phyloP scores from a whole-genome alignment of 2,113 vertebrate species.

The Junco hyemalis region DNA sequence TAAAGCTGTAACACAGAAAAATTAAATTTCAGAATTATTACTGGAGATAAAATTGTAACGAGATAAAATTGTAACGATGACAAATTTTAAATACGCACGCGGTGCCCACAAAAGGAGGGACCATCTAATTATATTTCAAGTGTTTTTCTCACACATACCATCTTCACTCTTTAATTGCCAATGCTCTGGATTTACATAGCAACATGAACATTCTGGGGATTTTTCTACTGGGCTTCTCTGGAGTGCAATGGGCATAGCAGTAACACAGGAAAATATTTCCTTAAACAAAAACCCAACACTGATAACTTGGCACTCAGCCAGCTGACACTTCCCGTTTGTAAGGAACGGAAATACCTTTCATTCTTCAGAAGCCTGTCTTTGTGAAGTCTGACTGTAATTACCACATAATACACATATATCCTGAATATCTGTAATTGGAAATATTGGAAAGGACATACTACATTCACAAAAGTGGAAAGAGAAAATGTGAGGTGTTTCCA shows the following conservation, averaged over 20 bases:
- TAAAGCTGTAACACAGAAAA: background rate
- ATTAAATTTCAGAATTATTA: background rate
- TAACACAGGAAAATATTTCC: background rate
- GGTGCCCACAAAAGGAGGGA: background rate
- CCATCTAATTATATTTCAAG: background rate
- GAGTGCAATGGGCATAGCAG: background rate
- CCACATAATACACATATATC: background rate
- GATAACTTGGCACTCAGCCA: background rate
- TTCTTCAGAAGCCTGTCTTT: background rate
- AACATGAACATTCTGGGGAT: background rate
- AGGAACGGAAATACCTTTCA: background rate
- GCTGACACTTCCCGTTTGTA: background rate
- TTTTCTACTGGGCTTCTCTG: background rate
- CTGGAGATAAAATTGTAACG: background rate
- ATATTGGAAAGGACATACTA: background rate
- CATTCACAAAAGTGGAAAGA: background rate
- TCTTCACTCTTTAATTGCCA: background rate
- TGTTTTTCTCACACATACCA: background rate
- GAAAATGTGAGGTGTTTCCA: background rate
- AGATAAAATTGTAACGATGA: background rate
- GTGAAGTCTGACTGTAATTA: background rate
- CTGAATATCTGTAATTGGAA: background rate
- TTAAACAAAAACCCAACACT: background rate
- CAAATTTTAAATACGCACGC: background rate
- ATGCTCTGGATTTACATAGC: background rate